phyloP scores from a whole-genome alignment of 2,888 invertebrate species.

The Sclerodermus sp. region DNA sequence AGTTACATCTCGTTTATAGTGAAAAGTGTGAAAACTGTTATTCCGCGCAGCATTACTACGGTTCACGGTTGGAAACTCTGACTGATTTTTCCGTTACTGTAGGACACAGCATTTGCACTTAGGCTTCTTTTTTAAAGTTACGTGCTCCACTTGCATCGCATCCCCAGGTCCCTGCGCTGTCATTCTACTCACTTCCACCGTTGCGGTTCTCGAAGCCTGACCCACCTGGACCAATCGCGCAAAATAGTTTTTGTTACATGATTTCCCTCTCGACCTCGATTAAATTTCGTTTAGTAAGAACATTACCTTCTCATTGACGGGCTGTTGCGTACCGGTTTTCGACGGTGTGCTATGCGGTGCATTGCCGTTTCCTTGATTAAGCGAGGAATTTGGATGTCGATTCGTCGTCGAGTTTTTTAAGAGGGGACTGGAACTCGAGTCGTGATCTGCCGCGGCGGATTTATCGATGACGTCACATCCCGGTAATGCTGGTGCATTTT shows the following conservation, averaged over 20 bases:
- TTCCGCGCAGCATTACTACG: too few species aligned
- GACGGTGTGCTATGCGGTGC: conserved; percentile 51
- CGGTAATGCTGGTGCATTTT: conserved; percentile 62
- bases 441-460: conserved; percentile 37
- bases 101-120: conserved; percentile 94
- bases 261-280: neutral
- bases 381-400: conserved; percentile 35
- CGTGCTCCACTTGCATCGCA: conserved; percentile 82
- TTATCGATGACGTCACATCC: conserved; percentile 51
- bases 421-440: conserved; percentile 51
- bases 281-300: conserved; percentile 24
- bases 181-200: conserved; percentile 72
- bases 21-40: too few species aligned
- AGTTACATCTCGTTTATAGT: too few species aligned
- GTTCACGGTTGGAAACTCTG: neutral
- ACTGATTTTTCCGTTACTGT: conserved; percentile 66
- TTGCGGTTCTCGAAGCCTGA: conserved; percentile 58
- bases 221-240: too few species aligned
- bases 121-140: conserved; percentile 92
- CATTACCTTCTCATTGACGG: conserved; percentile 51
- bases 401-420: conserved; percentile 42
- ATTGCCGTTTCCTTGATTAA: conserved; percentile 54
- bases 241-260: too few species aligned
- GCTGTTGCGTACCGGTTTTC: conserved; percentile 40
- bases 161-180: conserved; percentile 73